Conservation (phyloP, 2,113 vertebrate species). For the Cinclus cinclus region DNA sequence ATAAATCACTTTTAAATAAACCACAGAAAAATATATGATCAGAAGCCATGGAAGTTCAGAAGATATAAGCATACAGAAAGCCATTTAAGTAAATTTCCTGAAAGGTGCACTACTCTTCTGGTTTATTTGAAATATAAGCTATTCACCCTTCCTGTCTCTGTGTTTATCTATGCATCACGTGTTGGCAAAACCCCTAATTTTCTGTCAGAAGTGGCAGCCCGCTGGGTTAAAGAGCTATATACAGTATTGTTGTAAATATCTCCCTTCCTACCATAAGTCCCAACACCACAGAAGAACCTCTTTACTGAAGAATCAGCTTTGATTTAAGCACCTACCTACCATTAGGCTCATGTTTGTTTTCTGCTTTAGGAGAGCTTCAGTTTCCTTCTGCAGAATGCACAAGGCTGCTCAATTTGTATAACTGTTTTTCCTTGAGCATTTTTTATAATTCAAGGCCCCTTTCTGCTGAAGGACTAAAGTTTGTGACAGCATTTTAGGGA, state of each 20-base stretch:
- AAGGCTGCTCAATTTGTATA: background rate
- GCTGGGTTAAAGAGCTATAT: background rate
- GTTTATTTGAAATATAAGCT: background rate
- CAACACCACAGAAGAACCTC: background rate
- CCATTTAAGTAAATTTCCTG: background rate
- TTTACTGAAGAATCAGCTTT: background rate
- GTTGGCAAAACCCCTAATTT: background rate
- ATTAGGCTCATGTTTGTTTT: background rate
- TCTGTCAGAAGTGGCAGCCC: background rate
- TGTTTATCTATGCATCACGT: background rate
- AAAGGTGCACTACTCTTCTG: background rate
- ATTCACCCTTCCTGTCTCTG: background rate
- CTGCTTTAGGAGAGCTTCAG: background rate
- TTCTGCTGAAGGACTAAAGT: background rate
- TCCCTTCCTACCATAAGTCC: background rate
- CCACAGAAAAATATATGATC: background rate
- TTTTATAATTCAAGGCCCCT: background rate
- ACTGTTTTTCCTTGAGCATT: background rate
- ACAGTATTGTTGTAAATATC: background rate
- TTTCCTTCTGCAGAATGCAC: background rate
- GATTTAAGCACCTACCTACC: background rate
- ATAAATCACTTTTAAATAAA: conserved; percentile 58
- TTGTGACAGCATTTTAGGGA: background rate
- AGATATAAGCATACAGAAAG: background rate
- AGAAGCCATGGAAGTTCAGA: conserved; percentile 23